Conservation (phyloP, 1,140 invertebrate genomes). For the Caenorhabditis remanei region DNA sequence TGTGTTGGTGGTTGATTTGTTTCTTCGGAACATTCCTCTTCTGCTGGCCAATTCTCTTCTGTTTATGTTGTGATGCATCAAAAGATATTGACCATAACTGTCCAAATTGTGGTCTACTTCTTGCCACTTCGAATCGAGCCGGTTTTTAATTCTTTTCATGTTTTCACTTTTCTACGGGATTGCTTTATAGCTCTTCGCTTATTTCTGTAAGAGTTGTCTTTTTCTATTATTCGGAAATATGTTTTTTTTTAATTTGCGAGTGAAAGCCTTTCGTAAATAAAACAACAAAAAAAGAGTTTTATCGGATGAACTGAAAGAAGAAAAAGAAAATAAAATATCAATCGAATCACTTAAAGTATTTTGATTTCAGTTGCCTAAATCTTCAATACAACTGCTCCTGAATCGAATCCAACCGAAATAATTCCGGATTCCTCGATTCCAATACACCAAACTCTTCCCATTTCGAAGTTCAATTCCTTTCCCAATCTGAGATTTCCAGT, state of each 20-base stretch:
- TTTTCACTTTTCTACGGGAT: background rate
- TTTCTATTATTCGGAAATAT: background rate
- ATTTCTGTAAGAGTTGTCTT: background rate
- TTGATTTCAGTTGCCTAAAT: slow-evolving; percentile 82
- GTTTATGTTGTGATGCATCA: slow-evolving; percentile 74
- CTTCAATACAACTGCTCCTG: slow-evolving; percentile 98
- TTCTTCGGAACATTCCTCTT: slow-evolving; percentile 47
- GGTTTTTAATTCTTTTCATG: background rate
- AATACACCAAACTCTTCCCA: slow-evolving; percentile 97
- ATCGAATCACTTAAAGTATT: too few relatives aligned
- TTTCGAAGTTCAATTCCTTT: slow-evolving; percentile 95
- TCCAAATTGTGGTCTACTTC: slow-evolving; percentile 45
- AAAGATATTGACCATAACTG: slow-evolving; percentile 81
- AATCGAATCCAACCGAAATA: slow-evolving; percentile 96
- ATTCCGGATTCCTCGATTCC: slow-evolving; percentile 89
- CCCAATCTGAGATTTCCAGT: slow-evolving; percentile 82
- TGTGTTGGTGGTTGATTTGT: slow-evolving; percentile 47
- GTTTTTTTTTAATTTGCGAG: too few relatives aligned
- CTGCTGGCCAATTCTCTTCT: slow-evolving; percentile 42
- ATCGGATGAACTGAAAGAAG: too few relatives aligned
- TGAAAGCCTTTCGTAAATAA: too few relatives aligned
- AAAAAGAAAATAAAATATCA: too few relatives aligned
- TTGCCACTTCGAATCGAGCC: slow-evolving; percentile 36
- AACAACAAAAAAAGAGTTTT: too few relatives aligned
- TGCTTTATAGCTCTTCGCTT: background rate